Conservation (phyloP, 2,113 vertebrate species). For the Rattus rattus region DNA sequence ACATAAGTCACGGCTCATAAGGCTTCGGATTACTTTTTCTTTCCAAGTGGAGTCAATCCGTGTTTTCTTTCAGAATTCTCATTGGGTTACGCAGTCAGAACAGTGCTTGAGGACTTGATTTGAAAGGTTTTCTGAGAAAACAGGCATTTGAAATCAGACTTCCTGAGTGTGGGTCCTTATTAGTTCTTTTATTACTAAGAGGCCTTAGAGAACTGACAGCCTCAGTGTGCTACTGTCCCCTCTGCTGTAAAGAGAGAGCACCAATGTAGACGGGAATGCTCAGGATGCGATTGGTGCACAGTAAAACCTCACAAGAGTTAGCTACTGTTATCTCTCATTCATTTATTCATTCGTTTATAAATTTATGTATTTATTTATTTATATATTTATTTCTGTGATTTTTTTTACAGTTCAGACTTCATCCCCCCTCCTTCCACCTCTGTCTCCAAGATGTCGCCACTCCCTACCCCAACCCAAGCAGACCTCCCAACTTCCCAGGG, state of each 20-base stretch:
- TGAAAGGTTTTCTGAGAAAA: slow-evolving; percentile 25
- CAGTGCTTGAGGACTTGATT: slow-evolving; percentile 1
- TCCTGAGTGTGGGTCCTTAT: not conserved
- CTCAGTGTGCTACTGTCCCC: not conserved
- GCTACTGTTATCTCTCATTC: not conserved
- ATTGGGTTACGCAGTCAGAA: not conserved
- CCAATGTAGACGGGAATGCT: not conserved
- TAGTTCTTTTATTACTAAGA: slow-evolving; percentile 28
- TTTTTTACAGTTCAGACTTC: too few species aligned
- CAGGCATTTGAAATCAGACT: slow-evolving; percentile 11
- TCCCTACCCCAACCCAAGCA: too few species aligned
- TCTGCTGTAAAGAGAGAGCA: not conserved
- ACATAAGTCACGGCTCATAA: slow-evolving; percentile 6
- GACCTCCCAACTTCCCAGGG: too few species aligned
- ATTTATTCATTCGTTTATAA: too few species aligned
- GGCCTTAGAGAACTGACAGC: not conserved
- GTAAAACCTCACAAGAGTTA: not conserved
- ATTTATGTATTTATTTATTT: too few species aligned
- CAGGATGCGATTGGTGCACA: not conserved
- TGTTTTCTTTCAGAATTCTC: slow-evolving; percentile 33
- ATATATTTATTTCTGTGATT: too few species aligned
- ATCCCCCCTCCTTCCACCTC: too few species aligned
- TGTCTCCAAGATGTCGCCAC: too few species aligned
- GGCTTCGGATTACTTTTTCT: slow-evolving; percentile 42
- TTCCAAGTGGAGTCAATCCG: slow-evolving; percentile 4